A percentile compares a stretch with the other conserved stretches of the same genome.
Evolutionary conservation across 2,797 vertebrate species (phyloP).

Genomic region (Danio aesculapii): DNA sequence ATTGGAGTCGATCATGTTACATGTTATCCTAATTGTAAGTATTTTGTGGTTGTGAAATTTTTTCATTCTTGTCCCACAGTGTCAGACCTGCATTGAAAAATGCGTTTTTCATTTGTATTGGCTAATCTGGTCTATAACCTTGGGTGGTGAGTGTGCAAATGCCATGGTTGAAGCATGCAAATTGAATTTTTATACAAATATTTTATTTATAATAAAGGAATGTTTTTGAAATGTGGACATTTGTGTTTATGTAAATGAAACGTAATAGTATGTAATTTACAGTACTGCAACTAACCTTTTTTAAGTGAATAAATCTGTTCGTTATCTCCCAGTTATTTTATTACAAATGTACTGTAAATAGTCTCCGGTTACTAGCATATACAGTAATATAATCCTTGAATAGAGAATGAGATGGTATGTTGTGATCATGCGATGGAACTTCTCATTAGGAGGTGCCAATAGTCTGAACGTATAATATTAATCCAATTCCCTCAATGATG

Average conservation of each 20-base stretch:
- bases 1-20: slow-evolving; percentile 88
- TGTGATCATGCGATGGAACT: no score
- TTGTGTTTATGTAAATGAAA: not conserved
- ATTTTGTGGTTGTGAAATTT: slow-evolving; percentile 92
- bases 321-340: not conserved
- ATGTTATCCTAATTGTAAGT: slow-evolving; percentile 93
- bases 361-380: no score
- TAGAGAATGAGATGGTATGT: no score
- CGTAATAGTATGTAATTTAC: not conserved
- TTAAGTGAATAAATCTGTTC: not conserved
- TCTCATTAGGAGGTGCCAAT: no score
- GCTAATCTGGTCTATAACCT: slow-evolving; percentile 86
- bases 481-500: no score
- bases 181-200: slow-evolving; percentile 92
- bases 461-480: no score
- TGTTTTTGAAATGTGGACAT: slow-evolving; percentile 89
- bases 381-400: no score
- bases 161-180: slow-evolving; percentile 94
- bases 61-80: slow-evolving; percentile 89
- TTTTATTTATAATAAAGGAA: slow-evolving; percentile 99
- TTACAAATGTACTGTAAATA: no score
- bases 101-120: slow-evolving; percentile 87
- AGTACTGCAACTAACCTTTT: not conserved
- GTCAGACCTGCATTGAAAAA: slow-evolving; percentile 89
- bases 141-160: slow-evolving; percentile 91